Evolutionary conservation across 2,113 vertebrate species (phyloP), one percentile per base, ranked within the genome.

Genomic region (Abramis brama): DNA sequence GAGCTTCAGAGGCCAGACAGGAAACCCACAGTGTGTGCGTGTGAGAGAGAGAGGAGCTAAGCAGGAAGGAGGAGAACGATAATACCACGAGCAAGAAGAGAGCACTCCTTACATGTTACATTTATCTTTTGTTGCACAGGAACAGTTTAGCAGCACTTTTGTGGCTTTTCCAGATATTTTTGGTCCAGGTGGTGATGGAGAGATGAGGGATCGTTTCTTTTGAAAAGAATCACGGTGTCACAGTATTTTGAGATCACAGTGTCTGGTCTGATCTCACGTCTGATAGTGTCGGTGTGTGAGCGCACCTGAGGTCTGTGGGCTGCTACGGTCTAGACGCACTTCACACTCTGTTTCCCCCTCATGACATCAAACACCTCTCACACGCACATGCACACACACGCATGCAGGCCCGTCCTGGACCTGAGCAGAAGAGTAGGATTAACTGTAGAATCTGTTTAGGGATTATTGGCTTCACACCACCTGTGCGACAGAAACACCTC

Each of bases 321-420:
- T 9, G 33, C 57, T 66, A 27, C 5, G 21, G 52, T 81, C 85
- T 90, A 60, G 89, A 85, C n/a, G 9, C 23, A 84, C 39, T 83
- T 91, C 82, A 85, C 13, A 87, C 89, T 92, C 89, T 85, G 79
- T 43, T 90, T 89, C 87, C 87, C 84, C 57, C 62, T 81, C 90
- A 82, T 86, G 62, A 88, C 82, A 90, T 92, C 62, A 90, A 88
- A 89, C 80, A 83, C 74, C 75, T 91, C 25, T 59, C n/a, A 23
- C 13, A 66, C 10, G 25, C 57, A 82, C 47, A 27, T 59, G 66
- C 89, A 87, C 86, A 57, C 55, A 81, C 86, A 83, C 77, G 10
- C 82, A 25, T n/a, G 43, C 8, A 17, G 68, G 36, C 62, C 68
- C 66, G 87, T 50, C 45, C 78, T 55, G 25, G 59, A 77, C 79